These are phyloP conservation scores for Drosophila siamana DNA, from an alignment of 2,888 invertebrate genomes.

Conservation along the genomic window DNA sequence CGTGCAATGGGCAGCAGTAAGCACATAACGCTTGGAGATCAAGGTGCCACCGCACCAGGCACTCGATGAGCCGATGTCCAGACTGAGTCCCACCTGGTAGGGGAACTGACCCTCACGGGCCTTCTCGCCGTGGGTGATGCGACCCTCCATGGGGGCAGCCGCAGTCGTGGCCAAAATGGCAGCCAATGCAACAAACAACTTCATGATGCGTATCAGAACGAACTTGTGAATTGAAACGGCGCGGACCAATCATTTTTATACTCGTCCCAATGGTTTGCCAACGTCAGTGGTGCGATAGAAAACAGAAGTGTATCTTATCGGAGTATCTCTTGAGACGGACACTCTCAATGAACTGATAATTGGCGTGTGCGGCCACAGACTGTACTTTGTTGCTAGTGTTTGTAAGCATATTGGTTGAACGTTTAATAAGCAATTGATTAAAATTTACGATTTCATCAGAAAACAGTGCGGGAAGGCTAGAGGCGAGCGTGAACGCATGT, in stretches of 20 bases:
- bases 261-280: neutral
- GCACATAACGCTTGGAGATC: conserved; percentile 61
- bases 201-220: conserved; percentile 35
- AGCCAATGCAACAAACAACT: conserved; percentile 42
- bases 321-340: conserved; percentile 25
- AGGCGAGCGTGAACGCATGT: neutral
- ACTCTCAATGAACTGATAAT: conserved; percentile 15
- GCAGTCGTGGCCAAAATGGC: conserved; percentile 40
- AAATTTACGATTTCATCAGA: conserved; percentile 6
- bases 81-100: conserved; percentile 76
- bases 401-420: neutral
- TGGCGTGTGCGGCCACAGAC: conserved; percentile 9
- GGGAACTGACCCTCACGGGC: conserved; percentile 69
- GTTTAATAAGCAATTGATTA: conserved; percentile 28
- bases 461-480: neutral
- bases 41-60: conserved; percentile 77
- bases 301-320: conserved; percentile 37
- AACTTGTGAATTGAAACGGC: conserved; percentile 23
- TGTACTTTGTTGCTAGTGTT: neutral
- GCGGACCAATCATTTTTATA: conserved; percentile 32
- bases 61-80: conserved; percentile 35
- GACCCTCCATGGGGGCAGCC: conserved; percentile 53
- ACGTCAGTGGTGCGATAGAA: neutral
- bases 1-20: conserved; percentile 76
- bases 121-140: conserved; percentile 66